A percentile compares a stretch with the other conserved stretches of the same genome.
These are phyloP conservation scores for Acrocephalus scirpaceus DNA, from an alignment of 2,797 vertebrate genomes.

Conservation along the genomic window DNA sequence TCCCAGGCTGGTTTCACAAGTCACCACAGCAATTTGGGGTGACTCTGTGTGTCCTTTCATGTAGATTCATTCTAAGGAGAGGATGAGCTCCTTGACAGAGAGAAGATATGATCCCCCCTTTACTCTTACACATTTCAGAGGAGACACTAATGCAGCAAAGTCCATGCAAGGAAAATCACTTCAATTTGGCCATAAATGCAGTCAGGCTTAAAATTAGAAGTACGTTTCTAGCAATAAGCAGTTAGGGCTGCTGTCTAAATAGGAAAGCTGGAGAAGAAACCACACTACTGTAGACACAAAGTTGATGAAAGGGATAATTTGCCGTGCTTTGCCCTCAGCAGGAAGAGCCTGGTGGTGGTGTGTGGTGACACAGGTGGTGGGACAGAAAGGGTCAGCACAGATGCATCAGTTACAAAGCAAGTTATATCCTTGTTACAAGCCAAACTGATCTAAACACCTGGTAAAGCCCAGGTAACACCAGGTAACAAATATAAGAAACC, in stretches of 20 bases:
- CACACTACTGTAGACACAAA: neutral
- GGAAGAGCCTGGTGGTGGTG: neutral
- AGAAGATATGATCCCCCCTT: neutral
- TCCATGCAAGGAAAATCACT: neutral
- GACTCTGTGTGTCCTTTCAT: neutral
- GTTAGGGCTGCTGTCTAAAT: neutral
- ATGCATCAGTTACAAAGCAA: neutral
- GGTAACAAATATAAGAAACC: neutral
- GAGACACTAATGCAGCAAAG: neutral
- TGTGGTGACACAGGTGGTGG: neutral
- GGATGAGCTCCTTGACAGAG: neutral
- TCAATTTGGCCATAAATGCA: neutral
- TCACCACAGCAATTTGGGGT: neutral
- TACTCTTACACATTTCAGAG: neutral
- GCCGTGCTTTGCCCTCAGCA: neutral
- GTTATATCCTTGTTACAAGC: neutral
- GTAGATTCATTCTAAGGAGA: neutral
- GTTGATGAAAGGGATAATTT: neutral
- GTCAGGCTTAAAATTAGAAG: slow-evolving; percentile 21
- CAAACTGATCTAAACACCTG: neutral
- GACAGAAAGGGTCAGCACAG: neutral
- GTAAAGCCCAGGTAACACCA: neutral
- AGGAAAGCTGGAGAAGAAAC: neutral
- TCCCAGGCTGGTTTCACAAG: neutral
- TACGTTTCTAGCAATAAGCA: neutral